A percentile compares a stretch with the other conserved stretches of the same genome.
phyloP scores from a whole-genome alignment of 2,888 invertebrate species.

The Dastarcus helophoroides region DNA sequence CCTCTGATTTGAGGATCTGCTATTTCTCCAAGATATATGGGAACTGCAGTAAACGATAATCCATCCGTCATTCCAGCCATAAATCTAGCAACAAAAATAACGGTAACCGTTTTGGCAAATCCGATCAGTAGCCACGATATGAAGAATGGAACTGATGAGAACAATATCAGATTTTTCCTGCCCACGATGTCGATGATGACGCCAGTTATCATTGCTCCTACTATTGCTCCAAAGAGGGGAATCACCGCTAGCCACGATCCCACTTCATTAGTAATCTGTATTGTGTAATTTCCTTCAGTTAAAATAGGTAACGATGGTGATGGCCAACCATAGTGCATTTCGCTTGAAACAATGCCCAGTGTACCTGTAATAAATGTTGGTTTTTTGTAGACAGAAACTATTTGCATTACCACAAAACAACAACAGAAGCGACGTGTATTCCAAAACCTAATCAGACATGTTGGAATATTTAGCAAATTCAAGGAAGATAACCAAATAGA shows the following conservation, averaged over 20 bases:
- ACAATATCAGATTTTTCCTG: constrained; percentile 49
- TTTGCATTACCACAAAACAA: no score
- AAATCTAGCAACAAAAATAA: constrained; percentile 43
- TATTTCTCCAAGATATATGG: constrained; percentile 50
- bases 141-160: constrained; percentile 49
- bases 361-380: constrained; percentile 25
- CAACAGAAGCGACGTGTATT: no score
- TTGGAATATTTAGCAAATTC: no score
- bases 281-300: constrained; percentile 37
- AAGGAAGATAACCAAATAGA: no score
- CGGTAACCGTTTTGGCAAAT: constrained; percentile 42
- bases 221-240: constrained; percentile 51
- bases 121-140: constrained; percentile 53
- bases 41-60: constrained; percentile 35
- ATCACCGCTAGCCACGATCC: constrained; percentile 54
- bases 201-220: constrained; percentile 52
- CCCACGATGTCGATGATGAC: constrained; percentile 53
- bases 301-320: constrained; percentile 46
- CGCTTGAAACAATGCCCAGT: constrained; percentile 28
- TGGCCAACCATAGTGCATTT: constrained; percentile 45
- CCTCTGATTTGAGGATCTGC: constrained; percentile 48
- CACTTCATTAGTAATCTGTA: constrained; percentile 40
- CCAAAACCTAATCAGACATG: no score
- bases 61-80: constrained; percentile 50
- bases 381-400: no score